Evolutionary conservation across 1,140 invertebrate species (phyloP).

Genomic region (Atta colombica): DNA sequence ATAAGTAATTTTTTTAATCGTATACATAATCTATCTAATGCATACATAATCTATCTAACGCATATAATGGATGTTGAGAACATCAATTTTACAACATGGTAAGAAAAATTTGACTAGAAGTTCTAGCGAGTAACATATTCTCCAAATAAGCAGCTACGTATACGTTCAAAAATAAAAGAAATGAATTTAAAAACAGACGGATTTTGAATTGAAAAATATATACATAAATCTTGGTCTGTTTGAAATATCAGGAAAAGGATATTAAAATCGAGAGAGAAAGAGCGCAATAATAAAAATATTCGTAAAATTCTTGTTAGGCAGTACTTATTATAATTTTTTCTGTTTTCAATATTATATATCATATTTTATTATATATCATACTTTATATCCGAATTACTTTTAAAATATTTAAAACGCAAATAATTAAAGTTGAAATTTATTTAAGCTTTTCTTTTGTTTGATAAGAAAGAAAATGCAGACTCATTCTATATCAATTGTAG

Average conservation of each 20-base stretch:
- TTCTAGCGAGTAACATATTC: not conserved
- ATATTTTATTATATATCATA: not conserved
- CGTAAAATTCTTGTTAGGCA: not conserved
- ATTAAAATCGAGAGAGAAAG: not conserved
- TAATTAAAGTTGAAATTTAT: not conserved
- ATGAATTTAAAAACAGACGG: conserved; percentile 13
- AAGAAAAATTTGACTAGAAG: conserved; percentile 16
- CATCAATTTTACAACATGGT: not conserved
- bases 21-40: not conserved
- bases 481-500: not conserved
- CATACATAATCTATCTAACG: not conserved
- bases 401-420: not conserved
- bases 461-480: conserved; percentile 5
- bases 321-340: not conserved
- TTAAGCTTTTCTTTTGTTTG: not conserved
- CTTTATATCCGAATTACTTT: not conserved
- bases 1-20: not conserved
- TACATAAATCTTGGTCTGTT: conserved; percentile 28
- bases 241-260: conserved; percentile 14
- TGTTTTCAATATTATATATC: not conserved
- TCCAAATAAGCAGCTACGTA: conserved; percentile 7
- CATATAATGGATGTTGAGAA: conserved; percentile 2
- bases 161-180: conserved; percentile 14
- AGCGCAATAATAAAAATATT: not conserved
- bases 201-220: conserved; percentile 18